Evolutionary conservation across 2,113 vertebrate genomes (phyloP), one percentile per base, ranked within the genome.

Genomic region (Muntiacus muntjak): DNA sequence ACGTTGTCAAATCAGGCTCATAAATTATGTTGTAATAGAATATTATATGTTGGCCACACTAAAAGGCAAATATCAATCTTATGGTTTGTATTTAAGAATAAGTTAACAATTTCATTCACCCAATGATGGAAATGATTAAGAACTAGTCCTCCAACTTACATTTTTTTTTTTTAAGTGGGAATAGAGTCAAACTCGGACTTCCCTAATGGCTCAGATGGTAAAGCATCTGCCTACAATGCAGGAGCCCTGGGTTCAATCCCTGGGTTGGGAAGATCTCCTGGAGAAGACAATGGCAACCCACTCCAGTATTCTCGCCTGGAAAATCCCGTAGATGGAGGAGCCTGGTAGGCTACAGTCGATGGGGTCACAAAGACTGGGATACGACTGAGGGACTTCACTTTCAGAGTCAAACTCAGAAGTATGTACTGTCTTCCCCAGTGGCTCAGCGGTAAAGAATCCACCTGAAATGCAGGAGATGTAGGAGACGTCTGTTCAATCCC

Each of bases 61-160:
- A 50, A 94, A 89, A 96, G 67, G 33, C 50, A 97, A 95, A 85
- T 79, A 74, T 89, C 47, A 57, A 84, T 62, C 52, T 50, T 95
- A 64, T 28, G 52, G 88, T 87, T 94, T 79, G 30, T 95, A 76
- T n/a, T 95, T 96, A 95, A 96, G 64, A 95, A 54, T 76, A 94
- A 79, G 11, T 57, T 71, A 30, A 78, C 96, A 84, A 54, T 64
- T 26, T 83, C 87, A 87, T 85, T 82, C n/a, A 64, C 17, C 4
- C 45, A 52, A 89, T 95, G 91, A 47, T 67, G 11, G 43, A 76
- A 91, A 94, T 60, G 54, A 82, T 62, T 6, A 55, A 92, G 23
- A 67, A 45, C 47, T 55, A 87, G 43, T 43, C 17, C 47, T 78
- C 54, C 25, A 78, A 52, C 47, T 50, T 4, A 79, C 47, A 82